Conservation (phyloP, 2,797 vertebrate species). For the Pseudomugil tenellus region DNA sequence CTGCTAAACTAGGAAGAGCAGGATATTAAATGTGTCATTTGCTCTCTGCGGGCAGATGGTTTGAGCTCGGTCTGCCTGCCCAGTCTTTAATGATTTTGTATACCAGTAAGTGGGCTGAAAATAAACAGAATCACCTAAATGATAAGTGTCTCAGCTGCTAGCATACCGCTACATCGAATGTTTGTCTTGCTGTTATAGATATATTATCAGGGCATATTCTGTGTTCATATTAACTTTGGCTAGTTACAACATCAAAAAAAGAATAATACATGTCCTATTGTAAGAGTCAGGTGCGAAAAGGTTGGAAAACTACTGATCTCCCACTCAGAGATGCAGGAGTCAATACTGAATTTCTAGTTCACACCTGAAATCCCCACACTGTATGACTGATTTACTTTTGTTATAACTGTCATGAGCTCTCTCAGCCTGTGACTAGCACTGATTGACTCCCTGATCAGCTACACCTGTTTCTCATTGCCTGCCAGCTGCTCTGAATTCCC, state of each 20-base stretch:
- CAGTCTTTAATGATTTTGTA: slow-evolving; percentile 43
- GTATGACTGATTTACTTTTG: no score
- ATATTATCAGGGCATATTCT: not conserved
- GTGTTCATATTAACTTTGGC: not conserved
- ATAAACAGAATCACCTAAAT: slow-evolving; percentile 32
- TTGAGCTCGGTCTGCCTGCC: slow-evolving; percentile 29
- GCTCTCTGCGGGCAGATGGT: slow-evolving; percentile 39
- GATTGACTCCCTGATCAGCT: no score
- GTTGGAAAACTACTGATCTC: not conserved
- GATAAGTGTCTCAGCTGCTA: slow-evolving; percentile 16
- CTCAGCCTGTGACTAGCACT: no score
- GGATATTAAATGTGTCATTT: slow-evolving; percentile 50
- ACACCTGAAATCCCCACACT: not conserved
- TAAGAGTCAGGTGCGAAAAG: not conserved
- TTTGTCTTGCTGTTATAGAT: slow-evolving; percentile 1
- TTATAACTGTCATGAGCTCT: no score
- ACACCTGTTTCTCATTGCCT: no score
- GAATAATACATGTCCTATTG: not conserved
- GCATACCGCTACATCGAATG: not conserved
- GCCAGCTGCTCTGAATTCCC: no score
- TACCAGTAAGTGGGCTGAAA: slow-evolving; percentile 45
- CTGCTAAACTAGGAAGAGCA: slow-evolving; percentile 39
- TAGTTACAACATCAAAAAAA: not conserved
- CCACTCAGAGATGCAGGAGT: no score
- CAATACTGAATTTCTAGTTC: not conserved